Percentiles rank a stretch among this genome's conserved stretches.
Evolutionary conservation across 2,113 vertebrate species (phyloP).

Genomic region (Empidonax alnorum): DNA sequence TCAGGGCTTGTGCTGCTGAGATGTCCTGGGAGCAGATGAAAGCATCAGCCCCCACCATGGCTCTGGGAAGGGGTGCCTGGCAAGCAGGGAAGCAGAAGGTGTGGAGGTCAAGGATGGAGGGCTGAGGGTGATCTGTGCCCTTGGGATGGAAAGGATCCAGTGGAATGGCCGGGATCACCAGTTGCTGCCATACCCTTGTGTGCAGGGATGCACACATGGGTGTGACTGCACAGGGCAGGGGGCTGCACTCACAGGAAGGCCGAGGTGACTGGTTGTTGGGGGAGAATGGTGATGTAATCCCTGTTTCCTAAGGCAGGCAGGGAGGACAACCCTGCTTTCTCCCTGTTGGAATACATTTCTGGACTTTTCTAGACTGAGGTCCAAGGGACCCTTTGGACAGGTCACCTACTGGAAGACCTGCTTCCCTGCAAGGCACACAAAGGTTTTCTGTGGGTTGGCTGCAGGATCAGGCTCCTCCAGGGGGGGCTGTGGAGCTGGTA

Average conservation of each 20-base stretch:
- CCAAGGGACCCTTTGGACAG: neutral
- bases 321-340: neutral
- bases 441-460: neutral
- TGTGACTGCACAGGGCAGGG: neutral
- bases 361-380: neutral
- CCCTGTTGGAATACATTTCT: no score
- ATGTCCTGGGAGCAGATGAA: neutral
- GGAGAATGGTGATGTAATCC: neutral
- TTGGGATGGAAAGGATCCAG: neutral
- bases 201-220: neutral
- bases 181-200: fast-evolving
- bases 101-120: neutral
- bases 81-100: neutral
- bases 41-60: fast-evolving
- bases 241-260: neutral
- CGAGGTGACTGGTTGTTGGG: neutral
- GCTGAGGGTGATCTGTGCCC: neutral
- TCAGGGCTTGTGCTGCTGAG: neutral
- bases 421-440: neutral
- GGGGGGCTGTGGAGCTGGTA: neutral
- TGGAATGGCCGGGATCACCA: neutral
- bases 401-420: neutral
- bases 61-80: neutral
- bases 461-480: neutral
- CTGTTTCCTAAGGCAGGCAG: neutral